Evolutionary conservation across 2,113 vertebrate species (phyloP).

Genomic region (Glareola pratincola): DNA sequence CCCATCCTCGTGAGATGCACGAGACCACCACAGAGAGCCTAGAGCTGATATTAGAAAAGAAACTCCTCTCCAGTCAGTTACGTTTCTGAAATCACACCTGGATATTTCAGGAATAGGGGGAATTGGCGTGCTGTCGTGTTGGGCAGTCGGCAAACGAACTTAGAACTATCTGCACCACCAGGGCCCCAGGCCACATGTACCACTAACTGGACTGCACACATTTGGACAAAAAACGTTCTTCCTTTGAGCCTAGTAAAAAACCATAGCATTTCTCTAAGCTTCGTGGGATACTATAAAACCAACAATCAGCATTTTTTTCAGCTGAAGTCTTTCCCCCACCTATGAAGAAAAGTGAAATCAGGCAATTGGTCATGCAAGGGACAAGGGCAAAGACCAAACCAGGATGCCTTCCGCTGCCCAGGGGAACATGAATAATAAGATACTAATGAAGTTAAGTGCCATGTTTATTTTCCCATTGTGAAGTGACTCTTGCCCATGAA

Average conservation of each 20-base stretch:
- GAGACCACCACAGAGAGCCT: not conserved
- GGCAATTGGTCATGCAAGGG: not conserved
- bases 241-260: not conserved
- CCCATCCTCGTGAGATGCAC: rapidly evolving
- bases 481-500: not conserved
- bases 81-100: not conserved
- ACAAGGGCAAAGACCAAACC: not conserved
- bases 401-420: not conserved
- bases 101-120: not conserved
- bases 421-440: not conserved
- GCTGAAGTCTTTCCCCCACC: not conserved
- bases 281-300: not conserved
- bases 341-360: not conserved
- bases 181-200: not conserved
- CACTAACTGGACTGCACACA: not conserved
- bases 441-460: not conserved
- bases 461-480: not conserved
- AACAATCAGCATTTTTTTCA: not conserved
- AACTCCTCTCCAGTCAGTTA: not conserved
- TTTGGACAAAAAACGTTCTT: not conserved
- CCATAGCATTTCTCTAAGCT: not conserved
- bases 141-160: not conserved
- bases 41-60: not conserved
- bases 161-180: not conserved
- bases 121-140: not conserved